Percentiles rank a stretch among this genome's conserved stretches.
Evolutionary conservation across 2,113 vertebrate species (phyloP).

Genomic region (Ictidomys tridecemlineatus): DNA sequence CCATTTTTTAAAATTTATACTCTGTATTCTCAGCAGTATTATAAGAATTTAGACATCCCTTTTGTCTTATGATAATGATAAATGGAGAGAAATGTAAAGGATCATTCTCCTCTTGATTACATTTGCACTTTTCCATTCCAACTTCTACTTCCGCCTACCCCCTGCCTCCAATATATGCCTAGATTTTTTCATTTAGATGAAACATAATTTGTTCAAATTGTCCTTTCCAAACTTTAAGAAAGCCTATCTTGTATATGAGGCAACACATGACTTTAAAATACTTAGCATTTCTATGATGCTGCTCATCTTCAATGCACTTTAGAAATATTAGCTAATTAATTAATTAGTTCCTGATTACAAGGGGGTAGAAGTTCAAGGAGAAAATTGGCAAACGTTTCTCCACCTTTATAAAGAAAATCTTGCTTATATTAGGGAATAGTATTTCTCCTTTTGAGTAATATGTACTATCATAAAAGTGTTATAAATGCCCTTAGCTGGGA

Average conservation of each 20-base stretch:
- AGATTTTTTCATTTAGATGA: constrained; percentile 44
- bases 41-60: not conserved
- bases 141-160: not conserved
- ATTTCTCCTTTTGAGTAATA: constrained; percentile 75
- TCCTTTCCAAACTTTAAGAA: constrained; percentile 64
- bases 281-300: constrained; percentile 67
- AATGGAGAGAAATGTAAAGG: constrained; percentile 28
- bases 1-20: not conserved
- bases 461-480: constrained; percentile 70
- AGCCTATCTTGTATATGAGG: constrained; percentile 32
- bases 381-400: constrained; percentile 71
- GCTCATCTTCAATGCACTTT: constrained; percentile 74
- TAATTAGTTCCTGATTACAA: constrained; percentile 83
- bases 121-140: constrained; percentile 24
- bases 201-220: constrained; percentile 75
- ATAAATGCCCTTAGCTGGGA: constrained; percentile 64
- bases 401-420: constrained; percentile 64
- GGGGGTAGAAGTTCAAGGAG: constrained; percentile 78
- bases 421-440: constrained; percentile 55
- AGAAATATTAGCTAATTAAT: constrained; percentile 83
- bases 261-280: constrained; percentile 75
- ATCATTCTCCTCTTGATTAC: constrained; percentile 22
- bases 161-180: not conserved
- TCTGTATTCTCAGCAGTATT: not conserved
- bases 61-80: not conserved